Base-by-base conservation (phyloP, 2,797 vertebrate species). In the Notolabrus celidotus region DNA sequence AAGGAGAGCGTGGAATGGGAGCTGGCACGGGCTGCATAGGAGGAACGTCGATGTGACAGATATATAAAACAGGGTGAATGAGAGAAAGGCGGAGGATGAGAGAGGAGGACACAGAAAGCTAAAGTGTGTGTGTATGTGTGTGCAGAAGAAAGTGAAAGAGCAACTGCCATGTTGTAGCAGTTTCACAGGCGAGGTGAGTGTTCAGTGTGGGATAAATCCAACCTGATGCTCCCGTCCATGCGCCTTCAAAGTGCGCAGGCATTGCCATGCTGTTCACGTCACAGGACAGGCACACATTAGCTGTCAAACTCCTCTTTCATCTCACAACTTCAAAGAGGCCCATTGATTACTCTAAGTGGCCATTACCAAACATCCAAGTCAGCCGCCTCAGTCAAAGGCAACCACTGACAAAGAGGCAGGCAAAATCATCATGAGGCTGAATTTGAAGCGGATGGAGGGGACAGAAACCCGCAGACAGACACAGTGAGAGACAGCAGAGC, bases 261-360 rank as follows among this genome's bases (percentile, higher is more conserved):
- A 93, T 94, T 76, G 77, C 81, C 85, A 94, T 93, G 92, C 94
- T 70, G 87, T 93, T 91, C 94, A 94, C 93, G 89, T 92, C 89
- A 92, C 80, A 73, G 89, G 89, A 92, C 88, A 90, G 91, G 87
- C 92, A 76, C 92, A 91, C 93, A 92, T 92, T 92, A 91, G 86
- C 93, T 91, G 93, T 94, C 93, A 93, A 93, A 93, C 89, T 91
- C 86, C 84, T 88, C 92, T 94, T 94, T 95, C 93, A 94, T 94
- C 94, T 92, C 79, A 46, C 77, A 88, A 92, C 94, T 94, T 95
- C 93, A 94, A 94, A 95, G 92, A 81, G 85, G 76, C 83, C 88
- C 91, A 94, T 93, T 94, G 94, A 95, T 94, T 94, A 94, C 91
- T 92, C 89, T 94, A 94, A 94, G 94, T 93, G 93, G 92, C 90